Evolutionary conservation across 2,797 vertebrate species (phyloP), one percentile per base, ranked within the genome.

Genomic region (Sebastes dallii): DNA sequence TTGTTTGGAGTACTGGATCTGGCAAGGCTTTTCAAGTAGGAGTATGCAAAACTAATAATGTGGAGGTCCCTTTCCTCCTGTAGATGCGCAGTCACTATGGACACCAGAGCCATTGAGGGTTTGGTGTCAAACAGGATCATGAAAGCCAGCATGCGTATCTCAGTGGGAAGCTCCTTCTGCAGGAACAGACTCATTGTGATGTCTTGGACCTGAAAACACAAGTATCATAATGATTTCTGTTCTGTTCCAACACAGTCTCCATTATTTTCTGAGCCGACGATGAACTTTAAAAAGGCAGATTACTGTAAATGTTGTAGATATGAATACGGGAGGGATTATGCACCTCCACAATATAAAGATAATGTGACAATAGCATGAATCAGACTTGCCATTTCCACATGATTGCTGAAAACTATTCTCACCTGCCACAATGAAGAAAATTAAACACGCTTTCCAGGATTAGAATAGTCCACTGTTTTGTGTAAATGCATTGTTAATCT

Each of bases 41-140:
- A 96, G 75, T 95, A 97, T 4, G 93, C 89, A 14, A 97, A 97
- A 66, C 96, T 97, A 67, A 94, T 87, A 56, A 98, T 90, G 13
- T 98, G 94, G 58, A 95, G 61, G 83, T 95, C 94, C 66, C 71
- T 93, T 81, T 97, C 97, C 54, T 95, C 92, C 81, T 91, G 80
- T 7, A 96, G 93, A 70, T 95, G 93, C 0, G 93, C 87, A 1
- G 96, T 95, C 54, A 98, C 80, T 0, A 90, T 93, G 55, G 92
- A 95, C 66, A 98, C 90, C 64, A 97, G 72, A 50, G 95, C 89
- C 71, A 96, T 84, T 1, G 95, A 75, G n/a, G 97, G 97, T 73
- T 96, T 96, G 1, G 96, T 93, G 75, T 97, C 95, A 72, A 98
- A 96, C 71, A 98, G 90, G 18, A 95, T 89, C 52, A 93, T 89